Evolutionary conservation across 1,140 invertebrate species (phyloP).

Genomic region (Achroia grisella): DNA sequence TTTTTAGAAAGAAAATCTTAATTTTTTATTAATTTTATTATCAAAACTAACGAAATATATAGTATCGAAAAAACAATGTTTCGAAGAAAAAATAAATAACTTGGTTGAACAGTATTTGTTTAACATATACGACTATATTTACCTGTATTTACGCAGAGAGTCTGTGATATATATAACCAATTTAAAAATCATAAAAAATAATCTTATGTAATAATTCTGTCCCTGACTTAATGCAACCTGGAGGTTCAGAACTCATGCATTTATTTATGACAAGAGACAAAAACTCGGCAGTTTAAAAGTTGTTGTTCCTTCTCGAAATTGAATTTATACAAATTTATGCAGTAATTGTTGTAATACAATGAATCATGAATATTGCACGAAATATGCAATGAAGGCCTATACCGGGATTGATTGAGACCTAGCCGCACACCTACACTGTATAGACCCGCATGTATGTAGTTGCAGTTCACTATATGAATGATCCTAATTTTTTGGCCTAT

Average conservation of each 20-base stretch:
- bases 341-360: constrained; percentile 56
- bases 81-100: too few relatives aligned
- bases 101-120: too few relatives aligned
- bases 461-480: too few relatives aligned
- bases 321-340: constrained; percentile 55
- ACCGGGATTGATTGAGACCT: neutral
- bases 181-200: constrained; percentile 3
- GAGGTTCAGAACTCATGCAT: constrained; percentile 40
- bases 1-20: too few relatives aligned
- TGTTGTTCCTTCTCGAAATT: constrained; percentile 30
- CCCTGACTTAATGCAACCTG: constrained; percentile 21
- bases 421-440: too few relatives aligned
- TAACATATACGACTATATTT: too few relatives aligned
- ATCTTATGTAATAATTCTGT: constrained; percentile 18
- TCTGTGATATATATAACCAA: neutral
- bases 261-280: constrained; percentile 47
- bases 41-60: too few relatives aligned
- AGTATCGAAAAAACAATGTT: too few relatives aligned
- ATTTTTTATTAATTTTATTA: too few relatives aligned
- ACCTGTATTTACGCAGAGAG: too few relatives aligned
- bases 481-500: too few relatives aligned
- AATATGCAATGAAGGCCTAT: constrained; percentile 33
- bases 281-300: constrained; percentile 50
- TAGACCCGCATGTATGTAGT: too few relatives aligned
- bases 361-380: constrained; percentile 39